A percentile compares a stretch with the other conserved stretches of the same genome.
These are phyloP conservation scores for Chromoteleia sp. DNA, from an alignment of 2,888 invertebrate species.

Conservation along the genomic window DNA sequence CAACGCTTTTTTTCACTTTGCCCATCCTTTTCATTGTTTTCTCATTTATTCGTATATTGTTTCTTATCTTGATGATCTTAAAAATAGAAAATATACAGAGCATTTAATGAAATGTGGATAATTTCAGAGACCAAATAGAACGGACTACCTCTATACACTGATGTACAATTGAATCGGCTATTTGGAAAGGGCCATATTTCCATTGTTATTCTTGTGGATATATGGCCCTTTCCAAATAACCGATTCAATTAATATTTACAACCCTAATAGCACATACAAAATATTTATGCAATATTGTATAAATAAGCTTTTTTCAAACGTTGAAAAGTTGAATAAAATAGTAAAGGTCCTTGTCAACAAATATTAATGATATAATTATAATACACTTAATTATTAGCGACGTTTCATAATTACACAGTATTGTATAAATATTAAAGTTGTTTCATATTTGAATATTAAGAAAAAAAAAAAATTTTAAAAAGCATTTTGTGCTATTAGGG, in stretches of 20 bases:
- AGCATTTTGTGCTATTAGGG: background rate
- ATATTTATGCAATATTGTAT: constrained; percentile 31
- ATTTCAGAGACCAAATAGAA: constrained; percentile 21
- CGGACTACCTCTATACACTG: constrained; percentile 30
- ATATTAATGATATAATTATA: too few relatives aligned
- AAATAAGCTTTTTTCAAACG: too few relatives aligned
- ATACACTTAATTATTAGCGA: background rate
- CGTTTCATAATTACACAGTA: background rate
- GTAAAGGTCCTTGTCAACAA: too few relatives aligned
- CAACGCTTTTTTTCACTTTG: background rate
- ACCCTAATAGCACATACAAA: background rate
- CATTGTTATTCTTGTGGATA: too few relatives aligned
- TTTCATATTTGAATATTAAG: constrained; percentile 8
- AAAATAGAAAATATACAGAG: constrained; percentile 32
- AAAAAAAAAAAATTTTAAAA: background rate
- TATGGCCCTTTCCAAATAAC: too few relatives aligned
- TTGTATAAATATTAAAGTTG: constrained; percentile 1
- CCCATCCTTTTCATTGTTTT: background rate
- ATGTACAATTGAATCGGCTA: constrained; percentile 51
- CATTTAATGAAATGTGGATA: constrained; percentile 14
- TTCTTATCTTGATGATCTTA: background rate
- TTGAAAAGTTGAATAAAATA: too few relatives aligned
- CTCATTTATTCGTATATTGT: background rate
- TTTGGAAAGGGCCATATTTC: too few relatives aligned
- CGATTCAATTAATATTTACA: constrained; percentile 44